Conservation (phyloP, 1,140 invertebrate species). For the Mylabris phalerata region DNA sequence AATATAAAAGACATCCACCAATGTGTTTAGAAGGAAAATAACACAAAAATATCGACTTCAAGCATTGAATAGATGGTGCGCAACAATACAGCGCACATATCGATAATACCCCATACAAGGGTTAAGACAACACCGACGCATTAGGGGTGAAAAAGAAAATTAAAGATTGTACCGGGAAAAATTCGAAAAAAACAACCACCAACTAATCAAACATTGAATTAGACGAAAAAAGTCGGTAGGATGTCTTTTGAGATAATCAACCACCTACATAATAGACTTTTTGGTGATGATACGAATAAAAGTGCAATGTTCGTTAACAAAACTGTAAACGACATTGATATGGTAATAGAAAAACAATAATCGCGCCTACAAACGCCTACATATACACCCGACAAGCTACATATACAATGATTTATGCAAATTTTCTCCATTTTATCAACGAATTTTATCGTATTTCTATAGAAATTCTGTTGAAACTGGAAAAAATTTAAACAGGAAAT, state of each 20-base stretch:
- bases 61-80: conserved; percentile 22
- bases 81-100: conserved; percentile 25
- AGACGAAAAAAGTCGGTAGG: not conserved
- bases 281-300: not conserved
- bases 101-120: conserved; percentile 19
- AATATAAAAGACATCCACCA: conserved; percentile 21
- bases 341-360: conserved; percentile 5
- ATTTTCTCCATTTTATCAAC: not conserved
- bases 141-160: conserved; percentile 12
- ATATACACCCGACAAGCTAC: not conserved
- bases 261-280: too few species aligned
- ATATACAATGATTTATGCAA: not conserved
- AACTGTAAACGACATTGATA: conserved; percentile 4
- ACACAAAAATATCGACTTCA: conserved; percentile 24
- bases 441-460: not conserved
- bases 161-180: not conserved
- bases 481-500: not conserved
- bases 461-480: not conserved
- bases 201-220: not conserved
- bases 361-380: conserved; percentile 7
- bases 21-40: conserved; percentile 2
- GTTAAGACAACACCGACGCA: conserved; percentile 15
- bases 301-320: conserved; percentile 8
- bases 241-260: not conserved
- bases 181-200: not conserved